Evolutionary conservation across 2,113 vertebrate genomes (phyloP).

Genomic region (Serilophus lunatus): DNA sequence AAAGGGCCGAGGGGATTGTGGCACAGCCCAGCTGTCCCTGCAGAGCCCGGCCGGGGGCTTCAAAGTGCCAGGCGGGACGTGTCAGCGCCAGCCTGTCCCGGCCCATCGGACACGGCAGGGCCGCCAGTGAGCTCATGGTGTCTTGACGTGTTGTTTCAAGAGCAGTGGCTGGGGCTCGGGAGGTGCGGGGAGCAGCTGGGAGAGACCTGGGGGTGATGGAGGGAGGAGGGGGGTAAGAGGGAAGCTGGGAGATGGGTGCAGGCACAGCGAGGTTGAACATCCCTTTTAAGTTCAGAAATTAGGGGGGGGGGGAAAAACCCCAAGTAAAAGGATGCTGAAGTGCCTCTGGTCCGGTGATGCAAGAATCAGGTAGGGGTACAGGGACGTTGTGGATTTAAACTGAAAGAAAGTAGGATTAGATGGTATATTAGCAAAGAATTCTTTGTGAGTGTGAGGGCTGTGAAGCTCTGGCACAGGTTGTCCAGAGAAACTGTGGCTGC

Average conservation of each 20-base stretch:
- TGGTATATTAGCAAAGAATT: not conserved
- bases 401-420: not conserved
- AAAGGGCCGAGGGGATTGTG: conserved; percentile 30
- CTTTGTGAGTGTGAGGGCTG: not conserved
- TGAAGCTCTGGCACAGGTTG: not conserved
- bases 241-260: not conserved
- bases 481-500: not conserved
- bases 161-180: not conserved
- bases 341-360: not conserved
- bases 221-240: not conserved
- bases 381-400: not conserved
- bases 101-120: not conserved
- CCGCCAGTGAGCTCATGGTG: not conserved
- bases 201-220: not conserved
- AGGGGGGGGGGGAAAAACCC: accelerated
- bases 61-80: conserved; percentile 23
- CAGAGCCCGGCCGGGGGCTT: not conserved
- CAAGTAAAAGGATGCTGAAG: not conserved
- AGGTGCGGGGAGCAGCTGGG: conserved; percentile 40
- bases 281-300: not conserved
- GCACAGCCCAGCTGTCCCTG: conserved; percentile 61
- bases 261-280: accelerated
- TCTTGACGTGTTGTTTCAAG: conserved; percentile 7
- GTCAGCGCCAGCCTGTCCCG: conserved; percentile 7
- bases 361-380: not conserved